Evolutionary conservation across 2,888 invertebrate species (phyloP).

Genomic region (Phragmatobia fuliginosa): DNA sequence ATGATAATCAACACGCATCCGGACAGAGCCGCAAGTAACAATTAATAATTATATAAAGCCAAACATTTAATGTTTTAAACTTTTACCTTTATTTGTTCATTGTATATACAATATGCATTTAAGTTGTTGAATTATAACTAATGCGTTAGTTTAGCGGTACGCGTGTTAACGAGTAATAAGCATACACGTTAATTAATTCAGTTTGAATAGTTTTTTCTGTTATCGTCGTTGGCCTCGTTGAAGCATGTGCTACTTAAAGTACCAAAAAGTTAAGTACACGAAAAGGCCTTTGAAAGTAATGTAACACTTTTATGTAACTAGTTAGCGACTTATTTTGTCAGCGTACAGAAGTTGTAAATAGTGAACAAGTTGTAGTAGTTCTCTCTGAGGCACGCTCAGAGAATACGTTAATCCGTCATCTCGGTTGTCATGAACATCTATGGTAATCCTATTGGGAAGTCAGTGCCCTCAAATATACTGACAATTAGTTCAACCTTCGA

Average conservation of each 20-base stretch:
- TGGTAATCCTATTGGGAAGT: no score
- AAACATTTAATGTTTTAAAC: background rate
- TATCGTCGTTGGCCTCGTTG: slow-evolving; percentile 9
- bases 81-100: no score
- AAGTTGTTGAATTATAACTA: background rate
- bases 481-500: no score
- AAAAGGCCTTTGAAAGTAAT: slow-evolving; percentile 4
- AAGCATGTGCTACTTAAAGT: slow-evolving; percentile 5
- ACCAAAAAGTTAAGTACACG: slow-evolving; percentile 2
- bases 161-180: slow-evolving; percentile 4
- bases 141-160: background rate
- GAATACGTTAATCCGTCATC: no score
- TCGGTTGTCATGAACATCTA: no score
- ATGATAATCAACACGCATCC: no score
- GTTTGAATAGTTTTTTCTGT: background rate
- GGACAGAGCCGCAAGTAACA: no score
- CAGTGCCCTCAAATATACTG: no score
- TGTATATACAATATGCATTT: background rate
- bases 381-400: no score
- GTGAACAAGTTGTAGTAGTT: background rate
- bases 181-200: slow-evolving; percentile 3
- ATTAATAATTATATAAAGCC: no score
- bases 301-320: background rate
- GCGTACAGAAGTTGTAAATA: background rate
- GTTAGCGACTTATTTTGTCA: slow-evolving; percentile 1